Evolutionary conservation across 2,797 vertebrate genomes (phyloP).

Genomic region (Acrocephalus scirpaceus): DNA sequence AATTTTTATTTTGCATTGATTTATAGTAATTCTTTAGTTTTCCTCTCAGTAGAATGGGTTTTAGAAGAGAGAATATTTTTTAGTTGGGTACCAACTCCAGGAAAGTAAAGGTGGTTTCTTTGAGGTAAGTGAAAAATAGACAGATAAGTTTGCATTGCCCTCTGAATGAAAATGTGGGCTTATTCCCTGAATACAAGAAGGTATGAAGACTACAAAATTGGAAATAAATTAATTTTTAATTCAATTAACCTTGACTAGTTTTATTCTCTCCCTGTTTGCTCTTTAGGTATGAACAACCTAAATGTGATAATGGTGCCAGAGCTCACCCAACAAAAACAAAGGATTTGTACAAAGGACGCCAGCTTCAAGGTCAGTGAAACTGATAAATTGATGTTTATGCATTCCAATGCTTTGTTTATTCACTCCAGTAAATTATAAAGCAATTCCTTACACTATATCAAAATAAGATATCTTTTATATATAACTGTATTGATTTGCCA

Average conservation of each 20-base stretch:
- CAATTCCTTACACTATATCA: background rate
- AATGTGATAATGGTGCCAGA: constrained; percentile 91
- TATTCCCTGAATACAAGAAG: background rate
- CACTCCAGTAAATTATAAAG: background rate
- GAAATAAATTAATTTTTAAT: background rate
- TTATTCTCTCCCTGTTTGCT: background rate
- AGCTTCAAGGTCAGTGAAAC: constrained; percentile 88
- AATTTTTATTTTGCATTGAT: background rate
- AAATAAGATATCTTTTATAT: background rate
- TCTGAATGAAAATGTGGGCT: background rate
- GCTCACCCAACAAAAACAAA: constrained; percentile 90
- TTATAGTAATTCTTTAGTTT: background rate
- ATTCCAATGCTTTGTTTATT: background rate
- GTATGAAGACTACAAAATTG: background rate
- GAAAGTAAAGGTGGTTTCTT: background rate
- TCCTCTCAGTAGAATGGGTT: background rate
- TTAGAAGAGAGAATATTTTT: background rate
- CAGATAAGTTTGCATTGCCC: background rate
- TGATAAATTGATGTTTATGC: background rate
- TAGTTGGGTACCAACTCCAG: background rate
- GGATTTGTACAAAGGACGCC: constrained; percentile 89
- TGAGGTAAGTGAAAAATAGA: background rate
- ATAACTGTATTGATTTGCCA: background rate
- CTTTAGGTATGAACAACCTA: constrained; percentile 92
- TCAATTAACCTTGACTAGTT: background rate